Conservation (phyloP, 1,140 invertebrate species). For the Euschistus heros region DNA sequence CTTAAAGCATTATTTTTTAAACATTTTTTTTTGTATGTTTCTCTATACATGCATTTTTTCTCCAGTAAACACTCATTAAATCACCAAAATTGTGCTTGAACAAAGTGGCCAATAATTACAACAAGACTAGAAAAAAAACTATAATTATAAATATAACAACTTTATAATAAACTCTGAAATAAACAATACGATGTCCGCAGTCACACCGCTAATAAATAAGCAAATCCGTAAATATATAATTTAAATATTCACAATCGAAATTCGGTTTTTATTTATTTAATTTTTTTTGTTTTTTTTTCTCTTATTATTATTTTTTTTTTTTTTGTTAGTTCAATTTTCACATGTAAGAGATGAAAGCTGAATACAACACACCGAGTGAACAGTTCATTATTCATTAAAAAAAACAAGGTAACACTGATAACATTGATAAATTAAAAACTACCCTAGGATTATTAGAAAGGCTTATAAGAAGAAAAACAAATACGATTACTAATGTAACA, state of each 20-base stretch:
- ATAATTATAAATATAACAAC: conserved; percentile 1
- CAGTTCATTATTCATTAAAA: no score
- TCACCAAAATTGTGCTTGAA: conserved; percentile 9
- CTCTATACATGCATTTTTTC: no score
- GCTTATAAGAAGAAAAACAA: no score
- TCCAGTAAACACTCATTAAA: not conserved
- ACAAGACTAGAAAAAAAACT: conserved; percentile 8
- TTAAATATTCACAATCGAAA: conserved; percentile 3
- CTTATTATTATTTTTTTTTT: no score
- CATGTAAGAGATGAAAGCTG: no score
- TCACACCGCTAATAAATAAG: conserved; percentile 5
- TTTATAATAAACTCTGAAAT: conserved; percentile 6
- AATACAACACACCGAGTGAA: no score
- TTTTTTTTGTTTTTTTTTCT: no score
- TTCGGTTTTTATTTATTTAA: not conserved
- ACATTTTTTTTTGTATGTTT: not conserved
- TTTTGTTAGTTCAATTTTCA: no score
- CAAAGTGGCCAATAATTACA: conserved; percentile 5
- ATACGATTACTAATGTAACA: no score
- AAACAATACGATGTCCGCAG: conserved; percentile 5
- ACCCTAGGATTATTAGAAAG: no score
- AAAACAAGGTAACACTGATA: no score
- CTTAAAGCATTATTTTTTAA: conserved; percentile 2
- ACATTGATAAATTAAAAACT: no score
- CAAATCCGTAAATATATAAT: not conserved